Evolutionary conservation across 64 coral and sea anemone genomes (phyloP).

Genomic region (Pocillopora verrucosa): DNA sequence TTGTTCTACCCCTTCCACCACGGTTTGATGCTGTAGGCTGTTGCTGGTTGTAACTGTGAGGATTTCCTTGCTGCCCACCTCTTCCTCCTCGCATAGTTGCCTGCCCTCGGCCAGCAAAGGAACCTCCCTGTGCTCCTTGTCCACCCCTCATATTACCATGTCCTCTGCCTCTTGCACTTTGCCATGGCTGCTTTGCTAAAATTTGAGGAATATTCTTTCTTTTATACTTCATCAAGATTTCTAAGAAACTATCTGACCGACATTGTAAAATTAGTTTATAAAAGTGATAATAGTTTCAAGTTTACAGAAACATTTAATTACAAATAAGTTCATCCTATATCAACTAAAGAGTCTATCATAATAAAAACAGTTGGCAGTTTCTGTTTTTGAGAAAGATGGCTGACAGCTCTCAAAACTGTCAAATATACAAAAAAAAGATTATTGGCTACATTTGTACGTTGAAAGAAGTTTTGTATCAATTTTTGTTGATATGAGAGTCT

Average conservation of each 20-base stretch:
- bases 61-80: constrained; percentile 22
- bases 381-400: no score
- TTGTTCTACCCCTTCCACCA: constrained; percentile 47
- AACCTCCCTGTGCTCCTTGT: not conserved
- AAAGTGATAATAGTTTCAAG: no score
- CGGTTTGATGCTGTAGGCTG: not conserved
- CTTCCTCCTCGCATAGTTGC: constrained; percentile 32
- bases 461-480: not conserved
- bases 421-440: not conserved
- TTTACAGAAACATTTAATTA: no score
- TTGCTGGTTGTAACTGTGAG: constrained; percentile 1
- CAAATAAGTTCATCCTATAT: no score
- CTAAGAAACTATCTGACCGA: no score
- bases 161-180: constrained; percentile 7
- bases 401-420: no score
- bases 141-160: constrained; percentile 18
- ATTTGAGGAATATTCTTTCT: not conserved
- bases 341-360: no score
- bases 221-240: no score
- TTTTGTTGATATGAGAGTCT: no score
- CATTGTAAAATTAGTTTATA: no score
- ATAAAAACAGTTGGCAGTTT: no score
- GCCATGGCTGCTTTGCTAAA: not conserved
- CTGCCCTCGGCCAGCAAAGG: not conserved
- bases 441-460: no score